Base-by-base conservation (phyloP, 37 sponge, comb jelly and placozoan genomes). In the Ephydatia muelleri region DNA sequence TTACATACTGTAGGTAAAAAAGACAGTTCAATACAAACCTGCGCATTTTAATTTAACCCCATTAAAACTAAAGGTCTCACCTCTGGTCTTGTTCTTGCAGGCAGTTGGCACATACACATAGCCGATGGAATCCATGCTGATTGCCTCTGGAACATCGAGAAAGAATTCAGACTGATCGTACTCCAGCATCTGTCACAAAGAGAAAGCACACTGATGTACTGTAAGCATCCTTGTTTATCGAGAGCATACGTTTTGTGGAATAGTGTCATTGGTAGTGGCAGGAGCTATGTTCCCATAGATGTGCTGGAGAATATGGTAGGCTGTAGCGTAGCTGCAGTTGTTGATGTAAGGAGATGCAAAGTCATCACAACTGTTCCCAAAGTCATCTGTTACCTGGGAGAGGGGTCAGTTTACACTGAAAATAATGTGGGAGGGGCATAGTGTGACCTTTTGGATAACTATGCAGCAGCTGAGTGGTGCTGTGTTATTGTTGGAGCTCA, bases 31-130 rank as follows among this genome's bases (percentile, higher is more conserved):
- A 75, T 30, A 75, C 38, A 37, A n/a, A n/a, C n/a, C n/a, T 26
- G 38, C 12, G 23, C 35, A 75, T 0, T 13, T 2, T n/a, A 11
- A 47, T 30, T 33, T 12, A 28, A 57, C 78, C 39, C n/a, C n/a
- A n/a, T 28, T 78, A 30, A 11, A 14, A 38, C 75, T 75, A 13
- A 29, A 32, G 36, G 19, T 26, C 30, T n/a, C 72, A 34, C 72
- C 34, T 71, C 14, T 33, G 32, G 14, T 76, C 37, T 40, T 38
- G 25, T 81, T 70, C 47, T 86, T 87, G 80, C 95, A 95, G 22
- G 30, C 74, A 34, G 90, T 81, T 66, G 95, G 95, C 6, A 95
- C 90, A 84, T 95, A 95, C 31, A 95, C 79, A 34, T 87, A 95
- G 3, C 95, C 95, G 32, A 38, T 82, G 23, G 68, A 66, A 82